Base-by-base conservation (phyloP, 2,113 vertebrate species). In the pig (Sus scrofa) region DNA sequence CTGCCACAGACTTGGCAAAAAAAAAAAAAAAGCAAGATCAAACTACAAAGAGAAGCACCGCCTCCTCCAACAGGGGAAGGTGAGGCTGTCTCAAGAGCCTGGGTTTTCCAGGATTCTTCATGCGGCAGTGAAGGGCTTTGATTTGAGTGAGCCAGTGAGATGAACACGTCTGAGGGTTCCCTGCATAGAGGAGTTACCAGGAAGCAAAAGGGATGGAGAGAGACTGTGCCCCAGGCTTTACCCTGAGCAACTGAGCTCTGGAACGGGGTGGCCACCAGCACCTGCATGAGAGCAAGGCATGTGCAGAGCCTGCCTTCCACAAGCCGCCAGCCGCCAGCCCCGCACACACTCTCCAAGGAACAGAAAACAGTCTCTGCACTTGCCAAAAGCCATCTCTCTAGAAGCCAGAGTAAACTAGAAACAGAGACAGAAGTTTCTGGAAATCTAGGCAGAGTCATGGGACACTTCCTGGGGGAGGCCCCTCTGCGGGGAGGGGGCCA, bases 361-460 rank as follows among this genome's bases (percentile, higher is more conserved):
- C 7, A 13, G 32, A 30, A 63, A 10, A 4, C 24, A 68, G 50
- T 24, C 12, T 30, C 39, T 62, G 37, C 6, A 4, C 1, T 0
- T 1, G 8, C n/a, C 3, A 63, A 27, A 70, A 79, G 63, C 62
- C 70, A 58, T 20, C 19, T 11, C 5, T 22, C 7, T 7, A 58
- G n/a, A 54, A 3, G 8, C 37, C 14, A 89, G 54, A 70, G 10
- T 18, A 65, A 86, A 85, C 60, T 50, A 27, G 18, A 81, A 34
- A 18, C 27, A 30, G 91, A 74, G n/a, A 74, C 12, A 68, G 52
- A 32, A 63, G 60, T 32, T 32, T 68, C 58, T n/a, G 6, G n/a
- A 52, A 63, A 39, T 26, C 6, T 18, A 7, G 9, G 32, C 39
- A n/a, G 30, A 83, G 24, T 30, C n/a, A 24, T 0, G 2, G 7